Base-by-base conservation (phyloP, 2,888 invertebrate genomes). In the Cosmopolites sordidus region DNA sequence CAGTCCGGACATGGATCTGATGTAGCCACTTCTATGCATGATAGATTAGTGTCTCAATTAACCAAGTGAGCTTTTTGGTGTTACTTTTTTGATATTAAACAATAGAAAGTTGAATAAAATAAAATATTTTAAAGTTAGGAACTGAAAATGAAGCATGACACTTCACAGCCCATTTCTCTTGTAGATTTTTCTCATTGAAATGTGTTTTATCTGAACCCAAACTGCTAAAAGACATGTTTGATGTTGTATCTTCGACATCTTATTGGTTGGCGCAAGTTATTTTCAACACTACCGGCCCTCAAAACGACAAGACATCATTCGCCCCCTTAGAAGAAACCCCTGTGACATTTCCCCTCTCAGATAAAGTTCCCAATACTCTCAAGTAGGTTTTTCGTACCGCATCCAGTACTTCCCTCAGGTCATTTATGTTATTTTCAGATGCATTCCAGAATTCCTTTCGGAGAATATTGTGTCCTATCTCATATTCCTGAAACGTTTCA, bases 191-290 rank as follows among this genome's bases (percentile, higher is more conserved):
- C 40, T 84, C 86, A 48, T 77, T 87, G 47, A 83, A 84, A 63
- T 84, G 91, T 56, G 86, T 87, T 9, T 75, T 96, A 6, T 79
- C 87, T 5, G 88, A 89, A 67, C 88, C 88, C 0, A 80, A 83
- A 14, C 82, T 86, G 71, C 73, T 92, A 56, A 80, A 81, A 16
- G 79, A 84, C 63, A 73, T 89, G 58, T 79, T 88, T 59, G 82
- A 86, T 54, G 86, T 96, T 63, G 84, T 87, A 64, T 85, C 91
- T 14, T 85, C 87, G 11, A 87, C 93, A 0, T 84, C 91, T 44
- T 82, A 83, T 46, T 96, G 93, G 93, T 73, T 96, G 29, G 82
- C 85, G 43, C 92, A 94, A 70, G 82, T 93, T n/a, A 86, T 88
- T 1, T 69, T 84, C 12, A 75, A 84, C 17, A 63, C 73, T 0